phyloP scores from a whole-genome alignment of 2,113 vertebrate genomes.

The Mobula birostris region DNA sequence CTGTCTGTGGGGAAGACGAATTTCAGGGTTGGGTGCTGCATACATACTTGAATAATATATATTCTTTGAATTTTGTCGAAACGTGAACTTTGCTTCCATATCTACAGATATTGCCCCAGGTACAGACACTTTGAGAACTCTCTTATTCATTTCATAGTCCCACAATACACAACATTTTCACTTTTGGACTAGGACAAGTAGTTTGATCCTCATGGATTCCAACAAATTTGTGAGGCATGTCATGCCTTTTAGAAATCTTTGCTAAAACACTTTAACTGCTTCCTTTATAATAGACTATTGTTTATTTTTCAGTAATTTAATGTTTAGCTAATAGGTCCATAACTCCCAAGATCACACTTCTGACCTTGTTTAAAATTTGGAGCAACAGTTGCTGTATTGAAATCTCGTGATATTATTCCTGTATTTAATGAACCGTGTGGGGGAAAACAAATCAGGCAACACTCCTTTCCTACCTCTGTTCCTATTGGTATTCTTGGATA shows the following conservation, averaged over 20 bases:
- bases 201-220: background rate
- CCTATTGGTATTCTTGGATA: background rate
- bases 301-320: background rate
- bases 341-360: conserved; percentile 16
- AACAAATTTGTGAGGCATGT: conserved; percentile 25
- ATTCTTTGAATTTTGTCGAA: too few relatives aligned
- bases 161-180: too few relatives aligned
- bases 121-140: too few relatives aligned
- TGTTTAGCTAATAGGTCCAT: background rate
- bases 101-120: too few relatives aligned
- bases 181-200: too few relatives aligned
- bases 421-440: background rate
- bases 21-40: too few relatives aligned
- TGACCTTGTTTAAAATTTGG: conserved; percentile 27
- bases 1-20: too few relatives aligned
- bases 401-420: background rate
- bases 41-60: too few relatives aligned
- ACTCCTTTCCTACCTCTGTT: background rate
- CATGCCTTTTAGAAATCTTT: background rate
- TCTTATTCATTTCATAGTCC: too few relatives aligned
- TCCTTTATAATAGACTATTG: background rate
- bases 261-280: conserved; percentile 15
- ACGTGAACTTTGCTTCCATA: too few relatives aligned
- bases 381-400: background rate
- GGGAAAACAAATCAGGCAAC: background rate